Conservation (phyloP, 1,140 invertebrate genomes). For the Littorina saxatilis region DNA sequence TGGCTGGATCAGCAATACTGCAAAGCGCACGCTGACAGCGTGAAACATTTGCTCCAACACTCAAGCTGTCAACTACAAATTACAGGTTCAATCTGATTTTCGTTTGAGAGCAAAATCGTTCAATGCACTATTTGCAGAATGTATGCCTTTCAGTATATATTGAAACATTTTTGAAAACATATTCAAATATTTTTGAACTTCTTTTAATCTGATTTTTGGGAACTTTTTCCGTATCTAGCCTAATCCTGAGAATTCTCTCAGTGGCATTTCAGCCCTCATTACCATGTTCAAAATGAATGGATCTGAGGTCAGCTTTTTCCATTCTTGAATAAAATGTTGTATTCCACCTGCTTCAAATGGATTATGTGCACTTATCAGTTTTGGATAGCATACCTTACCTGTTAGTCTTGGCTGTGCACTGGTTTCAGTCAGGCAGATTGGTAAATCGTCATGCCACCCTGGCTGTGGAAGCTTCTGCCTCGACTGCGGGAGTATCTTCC, state of each 20-base stretch:
- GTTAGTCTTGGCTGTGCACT: not conserved
- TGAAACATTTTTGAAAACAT: too few species aligned
- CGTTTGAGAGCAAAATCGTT: too few species aligned
- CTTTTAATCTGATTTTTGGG: not conserved
- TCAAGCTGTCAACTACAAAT: too few species aligned
- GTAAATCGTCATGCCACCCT: not conserved
- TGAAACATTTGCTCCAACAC: too few species aligned
- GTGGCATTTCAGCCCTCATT: not conserved
- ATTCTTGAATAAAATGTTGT: not conserved
- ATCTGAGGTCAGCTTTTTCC: slow-evolving; percentile 2
- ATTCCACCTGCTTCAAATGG: not conserved
- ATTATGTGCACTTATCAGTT: not conserved
- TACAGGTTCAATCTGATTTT: too few species aligned
- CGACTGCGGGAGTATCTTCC: not conserved
- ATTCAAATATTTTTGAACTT: too few species aligned
- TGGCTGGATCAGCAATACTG: too few species aligned
- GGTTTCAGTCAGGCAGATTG: too few species aligned
- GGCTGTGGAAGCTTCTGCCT: not conserved
- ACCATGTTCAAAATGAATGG: not conserved
- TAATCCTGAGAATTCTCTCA: not conserved
- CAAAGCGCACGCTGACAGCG: too few species aligned
- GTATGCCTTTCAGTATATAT: too few species aligned
- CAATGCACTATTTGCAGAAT: too few species aligned
- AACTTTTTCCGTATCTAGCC: not conserved
- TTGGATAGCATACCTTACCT: not conserved